Base-by-base conservation (phyloP, 2,888 invertebrate genomes). In the Phalera bucephala region DNA sequence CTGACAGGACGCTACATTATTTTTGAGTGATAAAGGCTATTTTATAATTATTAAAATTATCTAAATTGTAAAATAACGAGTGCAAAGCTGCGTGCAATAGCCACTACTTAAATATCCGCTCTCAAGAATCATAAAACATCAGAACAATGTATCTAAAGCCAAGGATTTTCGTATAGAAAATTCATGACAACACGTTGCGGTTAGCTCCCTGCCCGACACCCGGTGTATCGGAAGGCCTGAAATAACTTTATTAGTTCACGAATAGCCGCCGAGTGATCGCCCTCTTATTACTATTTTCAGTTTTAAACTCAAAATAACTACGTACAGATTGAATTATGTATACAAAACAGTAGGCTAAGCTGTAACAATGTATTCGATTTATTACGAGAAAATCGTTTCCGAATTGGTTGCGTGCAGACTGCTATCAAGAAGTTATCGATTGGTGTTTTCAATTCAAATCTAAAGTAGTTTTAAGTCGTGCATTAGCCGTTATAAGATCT, bases 201-300 rank as follows among this genome's bases (percentile, higher is more conserved):
- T 59, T 46, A 43, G 45, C 43, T 31, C 42, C 36, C 35, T 17
- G 26, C 39, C 43, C 51, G 34, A 54, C 55, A 54, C 46, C 48
- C 56, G 53, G 52, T 61, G 55, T 64, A 74, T 73, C 67, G 75
- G 67, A 72, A 71, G 67, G 64, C 64, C 75, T 66, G 69, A 85
- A 86, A 86, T 86, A 86, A 67, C 74, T 75, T 72, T 74, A 77
- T 76, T 76, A 74, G 77, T 76, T 73, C 75, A 78, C 72, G 73
- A 82, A 85, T 82, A 84, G 80, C 79, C 63, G 56, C 49, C 61
- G 75, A 76, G 80, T 77, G 78, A 83, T 80, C 80, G 82, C 82
- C 84, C 85, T 81, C 80, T 67, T 72, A 66, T 61, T 62, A 72
- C 79, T 82, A 80, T 80, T 81, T 80, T 70, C 69, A 74, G 76